Evolutionary conservation across 2,113 vertebrate species (phyloP).

Genomic region (cat (Felis catus)): DNA sequence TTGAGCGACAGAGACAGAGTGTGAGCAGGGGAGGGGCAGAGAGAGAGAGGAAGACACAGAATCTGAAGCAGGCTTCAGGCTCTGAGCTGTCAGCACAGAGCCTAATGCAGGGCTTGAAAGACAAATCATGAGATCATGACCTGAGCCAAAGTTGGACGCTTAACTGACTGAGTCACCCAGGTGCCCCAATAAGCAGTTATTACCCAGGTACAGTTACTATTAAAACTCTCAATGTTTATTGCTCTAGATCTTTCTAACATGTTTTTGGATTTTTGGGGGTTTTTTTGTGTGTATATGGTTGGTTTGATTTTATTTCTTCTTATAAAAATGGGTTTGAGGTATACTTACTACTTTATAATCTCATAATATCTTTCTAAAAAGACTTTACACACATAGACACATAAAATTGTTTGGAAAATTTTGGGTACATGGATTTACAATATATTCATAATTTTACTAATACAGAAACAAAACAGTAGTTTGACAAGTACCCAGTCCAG

Average conservation of each 20-base stretch:
- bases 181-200: not conserved
- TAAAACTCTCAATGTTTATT: conserved; percentile 14
- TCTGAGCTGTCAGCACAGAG: too few relatives aligned
- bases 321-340: not conserved
- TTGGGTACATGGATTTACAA: not conserved
- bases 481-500: not conserved
- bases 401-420: not conserved
- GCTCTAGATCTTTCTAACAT: not conserved
- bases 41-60: too few relatives aligned
- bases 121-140: too few relatives aligned
- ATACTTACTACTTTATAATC: not conserved
- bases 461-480: not conserved
- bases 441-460: conserved; percentile 12
- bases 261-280: not conserved
- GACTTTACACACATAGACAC: not conserved
- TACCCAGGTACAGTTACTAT: not conserved
- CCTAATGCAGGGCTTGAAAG: too few relatives aligned
- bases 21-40: too few relatives aligned
- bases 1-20: too few relatives aligned
- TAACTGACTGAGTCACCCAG: too few relatives aligned
- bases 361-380: conserved; percentile 1
- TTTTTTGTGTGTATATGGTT: not conserved
- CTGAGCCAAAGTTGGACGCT: too few relatives aligned
- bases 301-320: not conserved
- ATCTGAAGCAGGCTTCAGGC: too few relatives aligned